Base-by-base conservation (phyloP, 2,113 vertebrate genomes). In the Quiscalus mexicanus region DNA sequence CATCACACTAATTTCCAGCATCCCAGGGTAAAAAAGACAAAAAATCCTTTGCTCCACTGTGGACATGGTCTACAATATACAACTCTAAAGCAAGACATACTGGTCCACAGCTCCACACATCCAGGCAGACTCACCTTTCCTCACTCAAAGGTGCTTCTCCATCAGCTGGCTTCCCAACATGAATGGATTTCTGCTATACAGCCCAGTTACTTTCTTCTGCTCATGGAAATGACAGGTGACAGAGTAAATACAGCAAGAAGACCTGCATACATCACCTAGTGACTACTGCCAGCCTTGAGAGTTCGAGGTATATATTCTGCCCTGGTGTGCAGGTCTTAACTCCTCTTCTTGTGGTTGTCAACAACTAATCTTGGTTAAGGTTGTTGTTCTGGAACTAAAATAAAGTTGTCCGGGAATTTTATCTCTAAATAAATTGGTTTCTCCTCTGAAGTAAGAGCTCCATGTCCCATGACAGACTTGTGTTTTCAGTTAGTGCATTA, bases 11-110 rank as follows among this genome's bases (percentile, higher is more conserved):
- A 65, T 45, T 42, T 83, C 22, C 82, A 69, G 41, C 45, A 86
- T 42, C 28, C 18, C 45, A 53, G 55, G 23, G 11, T 31, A 44
- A 73, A 87, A 78, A 89, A 74, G 24, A 35, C n/a, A 81, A 74
- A 74, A 95, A 94, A 23, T 15, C 4, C 42, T 79, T 69, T 85
- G 14, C 58, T 76, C 14, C 11, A 15, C 14, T 58, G 41, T 80
- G n/a, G 15, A n/a, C 20, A 15, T 5, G 15, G 58, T 45, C 49
- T 30, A 30, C 0, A 0, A 63, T 12, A 62, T 1, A 47, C 14
- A 73, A 28, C n/a, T 73, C 58, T 80, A 41, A 62, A 74, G 42
- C 18, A 81, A 91, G 23, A 58, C 10, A 11, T 33, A 35, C 23
- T 33, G 24, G 11, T 50, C 44, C 37, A 49, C 35, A 55, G 12